Conservation (phyloP, 1,140 invertebrate genomes). For the Pollicipes pollicipes region DNA sequence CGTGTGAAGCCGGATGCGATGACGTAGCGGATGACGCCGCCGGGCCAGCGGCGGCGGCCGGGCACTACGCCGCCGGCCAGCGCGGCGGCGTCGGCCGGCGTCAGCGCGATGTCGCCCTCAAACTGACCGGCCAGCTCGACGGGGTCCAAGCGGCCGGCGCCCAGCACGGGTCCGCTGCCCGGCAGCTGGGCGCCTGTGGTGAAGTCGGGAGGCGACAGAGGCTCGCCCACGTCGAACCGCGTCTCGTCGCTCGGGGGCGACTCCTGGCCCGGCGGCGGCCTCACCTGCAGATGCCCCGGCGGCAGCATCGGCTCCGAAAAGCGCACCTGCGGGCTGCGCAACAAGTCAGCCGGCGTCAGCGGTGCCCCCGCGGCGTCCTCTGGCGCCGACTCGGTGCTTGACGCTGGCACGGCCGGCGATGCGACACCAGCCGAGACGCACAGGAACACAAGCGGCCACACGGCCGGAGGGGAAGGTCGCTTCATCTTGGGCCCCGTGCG, state of each 20-base stretch:
- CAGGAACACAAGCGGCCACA: not conserved
- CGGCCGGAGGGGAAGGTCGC: too few relatives aligned
- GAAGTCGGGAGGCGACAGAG: not conserved
- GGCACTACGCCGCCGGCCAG: slow-evolving; percentile 1
- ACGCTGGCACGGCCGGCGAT: not conserved
- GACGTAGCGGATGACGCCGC: slow-evolving; percentile 26
- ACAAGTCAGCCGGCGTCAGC: not conserved
- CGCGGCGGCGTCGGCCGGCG: slow-evolving; percentile 3
- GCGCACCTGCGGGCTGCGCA: not conserved
- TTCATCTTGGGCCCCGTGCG: not conserved
- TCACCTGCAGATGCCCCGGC: not conserved
- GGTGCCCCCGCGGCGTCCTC: not conserved
- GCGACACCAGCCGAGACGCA: not conserved
- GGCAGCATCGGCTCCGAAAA: not conserved
- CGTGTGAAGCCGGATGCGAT: slow-evolving; percentile 24
- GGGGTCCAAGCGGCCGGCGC: slow-evolving; percentile 16
- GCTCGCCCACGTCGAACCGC: not conserved
- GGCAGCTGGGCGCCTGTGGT: not conserved
- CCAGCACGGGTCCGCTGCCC: not conserved
- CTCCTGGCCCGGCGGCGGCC: too few relatives aligned
- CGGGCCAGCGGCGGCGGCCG: slow-evolving; percentile 20
- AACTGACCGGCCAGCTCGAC: slow-evolving; percentile 23
- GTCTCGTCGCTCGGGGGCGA: too few relatives aligned
- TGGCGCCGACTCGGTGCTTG: not conserved
- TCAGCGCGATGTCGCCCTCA: slow-evolving; percentile 23